Conservation (phyloP, 2,888 invertebrate genomes). For the Zhuqinia jingwanae region DNA sequence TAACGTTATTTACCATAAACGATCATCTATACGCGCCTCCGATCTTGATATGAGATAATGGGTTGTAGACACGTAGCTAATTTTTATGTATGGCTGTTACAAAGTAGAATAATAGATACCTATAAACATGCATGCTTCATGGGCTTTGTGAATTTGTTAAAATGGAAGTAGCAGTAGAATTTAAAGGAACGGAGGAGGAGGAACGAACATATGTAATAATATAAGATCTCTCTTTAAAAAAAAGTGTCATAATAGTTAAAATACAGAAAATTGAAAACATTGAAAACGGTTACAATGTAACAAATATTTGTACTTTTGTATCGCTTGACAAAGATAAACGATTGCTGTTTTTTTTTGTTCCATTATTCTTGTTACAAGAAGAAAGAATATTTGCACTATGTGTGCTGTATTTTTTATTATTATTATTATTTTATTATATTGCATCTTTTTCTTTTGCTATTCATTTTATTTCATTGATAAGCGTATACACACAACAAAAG, state of each 20-base stretch:
- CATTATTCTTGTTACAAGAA: too few relatives aligned
- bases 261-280: conserved; percentile 56
- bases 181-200: not conserved
- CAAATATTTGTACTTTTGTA: conserved; percentile 22
- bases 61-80: not conserved
- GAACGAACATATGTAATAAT: not conserved
- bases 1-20: not conserved
- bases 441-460: not conserved
- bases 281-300: conserved; percentile 49
- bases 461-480: not conserved
- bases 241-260: conserved; percentile 38
- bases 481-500: not conserved
- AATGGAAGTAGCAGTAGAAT: conserved; percentile 50
- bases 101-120: too few relatives aligned
- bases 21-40: conserved; percentile 16
- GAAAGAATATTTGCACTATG: too few relatives aligned
- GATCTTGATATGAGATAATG: conserved; percentile 20
- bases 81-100: not conserved
- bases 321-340: conserved; percentile 54
- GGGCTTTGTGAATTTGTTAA: conserved; percentile 40
- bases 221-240: conserved; percentile 38
- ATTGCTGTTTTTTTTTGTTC: conserved; percentile 21
- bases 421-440: not conserved
- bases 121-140: too few relatives aligned
- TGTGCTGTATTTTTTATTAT: not conserved